Evolutionary conservation across 2,888 invertebrate species (phyloP).

Genomic region (Eudemis profundana): DNA sequence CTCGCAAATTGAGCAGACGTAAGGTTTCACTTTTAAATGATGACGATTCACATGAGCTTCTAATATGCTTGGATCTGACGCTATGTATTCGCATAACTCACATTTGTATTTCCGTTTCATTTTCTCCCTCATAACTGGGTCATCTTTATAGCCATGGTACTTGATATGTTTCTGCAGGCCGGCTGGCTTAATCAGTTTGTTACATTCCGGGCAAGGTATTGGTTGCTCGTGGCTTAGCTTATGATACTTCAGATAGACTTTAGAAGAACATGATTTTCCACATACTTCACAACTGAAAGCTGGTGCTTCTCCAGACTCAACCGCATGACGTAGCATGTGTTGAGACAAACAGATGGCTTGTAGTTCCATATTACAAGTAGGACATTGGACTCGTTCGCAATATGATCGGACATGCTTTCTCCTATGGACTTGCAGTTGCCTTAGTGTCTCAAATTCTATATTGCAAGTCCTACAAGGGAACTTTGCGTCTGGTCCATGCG

Average conservation of each 20-base stretch:
- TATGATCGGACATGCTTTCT: conserved; percentile 48
- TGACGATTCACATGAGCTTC: conserved; percentile 59
- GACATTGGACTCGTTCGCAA: conserved; percentile 57
- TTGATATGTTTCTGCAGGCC: conserved; percentile 55
- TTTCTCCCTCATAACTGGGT: conserved; percentile 31
- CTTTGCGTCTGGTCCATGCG: conserved; percentile 52
- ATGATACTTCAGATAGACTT: conserved; percentile 54
- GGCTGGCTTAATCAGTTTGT: conserved; percentile 51
- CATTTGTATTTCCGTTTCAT: conserved; percentile 47
- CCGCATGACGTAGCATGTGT: conserved; percentile 54
- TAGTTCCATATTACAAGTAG: conserved; percentile 57
- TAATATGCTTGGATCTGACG: conserved; percentile 47
- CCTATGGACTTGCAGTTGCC: conserved; percentile 39
- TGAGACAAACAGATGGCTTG: conserved; percentile 56
- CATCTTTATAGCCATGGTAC: conserved; percentile 40
- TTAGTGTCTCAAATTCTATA: conserved; percentile 52
- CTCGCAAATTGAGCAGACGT: conserved; percentile 54
- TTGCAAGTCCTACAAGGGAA: conserved; percentile 62
- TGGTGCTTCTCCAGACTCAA: conserved; percentile 40
- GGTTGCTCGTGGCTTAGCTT: conserved; percentile 53
- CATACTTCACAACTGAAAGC: conserved; percentile 58
- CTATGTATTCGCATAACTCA: conserved; percentile 52
- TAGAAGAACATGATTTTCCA: conserved; percentile 53
- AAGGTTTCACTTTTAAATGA: conserved; percentile 59
- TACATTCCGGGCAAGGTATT: conserved; percentile 55